phyloP scores from a whole-genome alignment of 2,113 vertebrate genomes.

The Hystrix cristata region DNA sequence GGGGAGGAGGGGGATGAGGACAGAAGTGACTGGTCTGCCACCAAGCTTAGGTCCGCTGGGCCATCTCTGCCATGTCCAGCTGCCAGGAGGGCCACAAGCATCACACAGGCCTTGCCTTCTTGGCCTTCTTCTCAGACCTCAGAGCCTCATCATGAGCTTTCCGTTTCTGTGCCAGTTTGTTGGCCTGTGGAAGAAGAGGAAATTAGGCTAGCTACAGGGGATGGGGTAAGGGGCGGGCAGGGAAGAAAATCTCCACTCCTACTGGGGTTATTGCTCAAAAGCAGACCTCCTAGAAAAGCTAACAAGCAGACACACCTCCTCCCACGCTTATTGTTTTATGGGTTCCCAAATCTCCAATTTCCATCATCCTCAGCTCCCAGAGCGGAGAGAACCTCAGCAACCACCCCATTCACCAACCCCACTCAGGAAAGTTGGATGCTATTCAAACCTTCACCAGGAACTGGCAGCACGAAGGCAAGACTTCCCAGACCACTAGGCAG shows the following conservation, averaged over 20 bases:
- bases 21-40: background rate
- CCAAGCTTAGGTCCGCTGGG: background rate
- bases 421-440: background rate
- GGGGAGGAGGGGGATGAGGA: background rate
- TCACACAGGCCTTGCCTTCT: conserved; percentile 83
- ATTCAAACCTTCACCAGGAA: background rate
- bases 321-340: background rate
- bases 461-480: background rate
- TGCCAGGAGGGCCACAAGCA: accelerated
- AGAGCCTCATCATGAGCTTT: conserved; percentile 93
- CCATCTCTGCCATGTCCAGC: background rate
- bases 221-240: accelerated
- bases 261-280: background rate
- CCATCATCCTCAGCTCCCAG: background rate
- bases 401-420: background rate
- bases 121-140: conserved; percentile 93
- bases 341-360: background rate
- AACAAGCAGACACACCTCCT: background rate
- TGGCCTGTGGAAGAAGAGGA: conserved; percentile 89
- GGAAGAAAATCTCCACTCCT: background rate
- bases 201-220: background rate
- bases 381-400: background rate
- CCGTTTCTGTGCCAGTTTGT: conserved; percentile 96
- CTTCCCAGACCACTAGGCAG: background rate
- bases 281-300: background rate